These are phyloP conservation scores for Siniperca knerii DNA, from an alignment of 2,113 vertebrate genomes.

Conservation along the genomic window DNA sequence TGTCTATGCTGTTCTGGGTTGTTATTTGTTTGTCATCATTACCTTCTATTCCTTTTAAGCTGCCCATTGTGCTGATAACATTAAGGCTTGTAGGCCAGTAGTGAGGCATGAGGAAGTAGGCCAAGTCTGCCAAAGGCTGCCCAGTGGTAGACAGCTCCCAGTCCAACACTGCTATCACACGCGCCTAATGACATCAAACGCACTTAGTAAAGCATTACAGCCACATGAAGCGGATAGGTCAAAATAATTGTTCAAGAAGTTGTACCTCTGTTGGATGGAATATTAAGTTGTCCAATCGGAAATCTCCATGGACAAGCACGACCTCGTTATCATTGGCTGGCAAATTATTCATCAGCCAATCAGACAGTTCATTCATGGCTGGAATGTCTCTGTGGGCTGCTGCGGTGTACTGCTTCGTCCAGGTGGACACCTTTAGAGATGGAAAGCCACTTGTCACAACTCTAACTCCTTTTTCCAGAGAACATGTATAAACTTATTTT, in stretches of 20 bases:
- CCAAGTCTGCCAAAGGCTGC: conserved; percentile 91
- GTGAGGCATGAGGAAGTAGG: conserved; percentile 84
- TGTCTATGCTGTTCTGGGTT: neutral
- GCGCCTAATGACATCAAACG: conserved; percentile 80
- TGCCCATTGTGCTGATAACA: conserved; percentile 68
- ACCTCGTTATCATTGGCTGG: conserved; percentile 88
- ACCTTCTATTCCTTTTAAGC: conserved; percentile 80
- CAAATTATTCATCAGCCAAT: conserved; percentile 90
- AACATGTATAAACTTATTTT: neutral
- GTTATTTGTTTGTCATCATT: neutral
- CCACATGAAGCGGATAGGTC: neutral
- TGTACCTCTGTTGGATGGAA: conserved; percentile 94
- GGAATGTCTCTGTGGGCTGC: conserved; percentile 88
- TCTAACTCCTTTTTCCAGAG: neutral
- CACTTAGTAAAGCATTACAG: neutral
- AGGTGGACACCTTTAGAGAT: conserved; percentile 88
- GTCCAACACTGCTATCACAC: conserved; percentile 92
- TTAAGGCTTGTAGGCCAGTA: conserved; percentile 83
- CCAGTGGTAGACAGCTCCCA: conserved; percentile 96
- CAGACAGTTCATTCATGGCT: conserved; percentile 88
- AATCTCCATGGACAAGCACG: conserved; percentile 92
- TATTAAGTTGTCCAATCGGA: conserved; percentile 91
- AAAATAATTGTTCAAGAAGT: neutral
- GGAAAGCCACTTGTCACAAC: neutral
- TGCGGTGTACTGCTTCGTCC: conserved; percentile 93